Conservation (phyloP, 2,888 invertebrate genomes). For the Protophormia terraenovae region DNA sequence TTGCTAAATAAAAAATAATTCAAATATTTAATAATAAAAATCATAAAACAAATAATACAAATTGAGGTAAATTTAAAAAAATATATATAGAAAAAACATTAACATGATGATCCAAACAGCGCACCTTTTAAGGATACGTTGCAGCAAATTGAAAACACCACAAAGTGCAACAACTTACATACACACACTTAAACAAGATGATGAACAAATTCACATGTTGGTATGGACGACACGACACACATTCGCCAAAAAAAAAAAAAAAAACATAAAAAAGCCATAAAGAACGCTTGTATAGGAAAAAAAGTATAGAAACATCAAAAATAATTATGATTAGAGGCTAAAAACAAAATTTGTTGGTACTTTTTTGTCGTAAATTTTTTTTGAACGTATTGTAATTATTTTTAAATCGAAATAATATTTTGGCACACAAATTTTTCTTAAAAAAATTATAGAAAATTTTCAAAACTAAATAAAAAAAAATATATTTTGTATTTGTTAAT, state of each 20-base stretch:
- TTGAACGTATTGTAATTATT: constrained; percentile 36
- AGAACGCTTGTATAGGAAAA: background rate
- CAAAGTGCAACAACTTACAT: constrained; percentile 31
- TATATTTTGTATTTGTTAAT: too few species aligned
- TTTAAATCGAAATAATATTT: constrained; percentile 46
- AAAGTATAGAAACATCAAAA: constrained; percentile 40
- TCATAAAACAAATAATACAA: constrained; percentile 46
- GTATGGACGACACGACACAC: constrained; percentile 17
- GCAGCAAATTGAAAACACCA: constrained; percentile 33
- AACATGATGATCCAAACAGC: constrained; percentile 53
- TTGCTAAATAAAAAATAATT: background rate
- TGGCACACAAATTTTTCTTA: background rate
- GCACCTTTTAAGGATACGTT: constrained; percentile 68
- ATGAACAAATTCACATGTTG: background rate
- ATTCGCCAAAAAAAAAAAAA: background rate
- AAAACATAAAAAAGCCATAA: background rate
- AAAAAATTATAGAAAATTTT: background rate
- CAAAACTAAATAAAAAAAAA: too few species aligned
- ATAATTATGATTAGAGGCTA: constrained; percentile 65
- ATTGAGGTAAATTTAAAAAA: constrained; percentile 49
- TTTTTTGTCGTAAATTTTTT: background rate
- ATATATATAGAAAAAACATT: background rate
- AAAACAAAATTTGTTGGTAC: constrained; percentile 17
- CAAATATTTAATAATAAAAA: constrained; percentile 17
- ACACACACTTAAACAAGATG: background rate